Base-by-base conservation (phyloP, 1,140 invertebrate species). In the Penaeus chinensis region DNA sequence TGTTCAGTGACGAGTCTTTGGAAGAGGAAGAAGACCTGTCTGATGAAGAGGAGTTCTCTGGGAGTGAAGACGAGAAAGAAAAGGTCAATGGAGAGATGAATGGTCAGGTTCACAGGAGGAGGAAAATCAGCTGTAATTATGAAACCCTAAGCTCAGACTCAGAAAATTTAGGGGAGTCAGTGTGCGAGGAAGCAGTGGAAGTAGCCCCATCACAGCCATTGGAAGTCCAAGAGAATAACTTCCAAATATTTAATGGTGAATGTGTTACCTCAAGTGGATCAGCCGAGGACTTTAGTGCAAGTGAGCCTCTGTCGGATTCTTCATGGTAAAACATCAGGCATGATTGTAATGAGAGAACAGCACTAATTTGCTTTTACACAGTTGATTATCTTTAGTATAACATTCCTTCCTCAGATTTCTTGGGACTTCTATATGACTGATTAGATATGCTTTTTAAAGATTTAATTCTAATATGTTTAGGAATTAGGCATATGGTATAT, bases 11-110 rank as follows among this genome's bases (percentile, higher is more conserved):
- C 4, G 86, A 87, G 54, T 87, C 86, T 10, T 82, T 79, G n/a
- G 79, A 82, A 66, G 86, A 87, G 42, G 69, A 82, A 27, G 86
- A 87, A 32, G 87, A 88, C 27, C 66, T 84, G 8, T 88, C 87
- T 32, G 87, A 88, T 32, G 66, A n/a, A 85, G 90, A 89, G 82
- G 82, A 84, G 62, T 63, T 80, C n/a, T 85, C 84, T 27, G 62
- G 63, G 18, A 79, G 62, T 69, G 86, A 87, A 24, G 85, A 82
- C 19, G 86, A 84, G 20, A 37, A 20, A 20, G 42, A 62, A 22
- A 69, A 69, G 20, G n/a, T 47, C n/a, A 54, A 19, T 24, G 69
- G 60, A 65, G 27, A 20, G 3, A 8, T 18, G 10, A 60, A n/a
- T 65, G 42, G 54, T 32, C 66, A 54, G 24, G 22, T 27, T n/a